Percentiles rank a stretch among this genome's conserved stretches.
phyloP scores from a whole-genome alignment of 1,140 invertebrate genomes.

The Orchestia grillus region DNA sequence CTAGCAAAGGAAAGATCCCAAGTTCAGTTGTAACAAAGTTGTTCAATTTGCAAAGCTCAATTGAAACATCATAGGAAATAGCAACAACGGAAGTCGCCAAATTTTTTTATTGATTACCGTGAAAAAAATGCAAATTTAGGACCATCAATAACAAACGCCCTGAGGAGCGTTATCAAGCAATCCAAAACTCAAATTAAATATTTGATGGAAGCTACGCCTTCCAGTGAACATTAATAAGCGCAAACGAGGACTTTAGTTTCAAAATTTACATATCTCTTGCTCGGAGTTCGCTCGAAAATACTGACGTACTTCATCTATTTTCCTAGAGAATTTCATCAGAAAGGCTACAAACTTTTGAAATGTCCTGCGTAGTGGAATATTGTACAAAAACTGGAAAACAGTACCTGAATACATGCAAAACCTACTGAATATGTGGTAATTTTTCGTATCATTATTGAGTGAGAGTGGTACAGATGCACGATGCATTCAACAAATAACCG shows the following conservation, averaged over 20 bases:
- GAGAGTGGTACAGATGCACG: too few species aligned
- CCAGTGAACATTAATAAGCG: not conserved
- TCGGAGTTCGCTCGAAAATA: not conserved
- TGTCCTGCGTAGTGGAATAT: not conserved
- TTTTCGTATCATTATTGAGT: not conserved
- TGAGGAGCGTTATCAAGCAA: not conserved
- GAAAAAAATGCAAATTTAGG: not conserved
- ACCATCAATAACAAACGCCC: not conserved
- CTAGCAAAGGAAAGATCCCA: too few species aligned
- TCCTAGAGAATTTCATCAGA: not conserved
- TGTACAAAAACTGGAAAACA: not conserved
- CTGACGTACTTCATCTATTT: not conserved
- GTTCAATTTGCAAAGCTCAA: too few species aligned
- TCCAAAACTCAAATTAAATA: not conserved
- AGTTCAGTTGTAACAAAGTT: too few species aligned
- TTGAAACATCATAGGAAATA: not conserved
- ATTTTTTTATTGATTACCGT: not conserved
- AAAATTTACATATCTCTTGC: not conserved
- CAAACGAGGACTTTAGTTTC: not conserved
- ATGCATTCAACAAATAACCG: too few species aligned
- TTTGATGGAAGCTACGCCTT: not conserved
- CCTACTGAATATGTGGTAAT: not conserved
- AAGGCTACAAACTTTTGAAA: not conserved
- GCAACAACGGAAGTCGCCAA: not conserved
- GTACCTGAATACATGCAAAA: not conserved